Base-by-base conservation (phyloP, 2,113 vertebrate genomes). In the Leucopsar rothschildi region DNA sequence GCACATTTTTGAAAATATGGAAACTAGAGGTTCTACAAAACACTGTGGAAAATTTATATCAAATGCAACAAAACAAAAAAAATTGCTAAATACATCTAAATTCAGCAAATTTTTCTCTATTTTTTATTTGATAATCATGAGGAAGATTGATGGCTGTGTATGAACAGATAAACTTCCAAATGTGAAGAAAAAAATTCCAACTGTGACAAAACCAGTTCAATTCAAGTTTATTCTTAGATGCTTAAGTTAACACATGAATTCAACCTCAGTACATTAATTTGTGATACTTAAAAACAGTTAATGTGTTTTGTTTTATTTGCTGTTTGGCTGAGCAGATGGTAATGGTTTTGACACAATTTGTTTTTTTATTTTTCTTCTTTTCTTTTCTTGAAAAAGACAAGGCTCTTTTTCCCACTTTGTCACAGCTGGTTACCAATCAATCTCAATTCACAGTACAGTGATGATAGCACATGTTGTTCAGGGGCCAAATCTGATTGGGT, bases 341-440 rank as follows among this genome's bases (percentile, higher is more conserved):
- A 96, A 93, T 95, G 81, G 66, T 97, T 97, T 97, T 97, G 93
- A 97, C 97, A 97, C 89, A 95, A 95, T 97, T 97, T 81, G 39
- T 79, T 96, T 97, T 83, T 94, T 52, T 52, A 91, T 86, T 95
- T 95, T 90, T 93, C 52, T 70, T 94, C 61, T 92, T 89, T 96
- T 92, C 53, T 87, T 88, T 86, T 65, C 88, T 94, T 88, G 75
- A 87, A 79, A 97, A 96, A 96, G 49, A 78, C 94, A 94, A 90
- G 95, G 91, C 86, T 96, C 76, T 96, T 97, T 96, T 91, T 86
- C 90, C 95, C 93, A 97, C 95, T 98, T 98, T 97, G 96, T 98
- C 97, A 97, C 97, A 98, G 98, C 97, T 98, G 97, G 97, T 97
- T 97, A 97, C 97, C 97, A 97, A 97, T 98, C 97, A 98, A 97